Base-by-base conservation (phyloP, 2,113 vertebrate species). In the Podarcis cretensis region DNA sequence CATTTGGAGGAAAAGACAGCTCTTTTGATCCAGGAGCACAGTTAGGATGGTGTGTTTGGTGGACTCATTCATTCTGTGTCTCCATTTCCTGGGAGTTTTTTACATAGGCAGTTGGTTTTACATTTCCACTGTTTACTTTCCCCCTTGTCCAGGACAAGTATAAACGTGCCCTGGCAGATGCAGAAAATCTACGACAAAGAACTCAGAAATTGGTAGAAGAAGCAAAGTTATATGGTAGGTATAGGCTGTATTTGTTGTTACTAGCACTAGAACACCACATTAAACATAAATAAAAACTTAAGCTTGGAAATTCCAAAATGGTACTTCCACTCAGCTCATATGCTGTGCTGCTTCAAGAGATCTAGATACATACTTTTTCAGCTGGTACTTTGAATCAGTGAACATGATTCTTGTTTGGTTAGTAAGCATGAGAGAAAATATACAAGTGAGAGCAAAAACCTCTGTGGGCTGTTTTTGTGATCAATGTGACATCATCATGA, bases 131-230 rank as follows among this genome's bases (percentile, higher is more conserved):
- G 25, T 77, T 76, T 79, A 76, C 63, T 80, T 73, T 4, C 18
- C 18, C 59, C 18, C 48, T 92, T 37, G 86, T 78, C 54, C 8
- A 99, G 99, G 99, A 99, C 81, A 99, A 99, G 89, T 99, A 99
- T 85, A 99, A 98, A 93, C 97, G 99, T 83, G 98, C 98, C 1
- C 94, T 99, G 90, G 99, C 99, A 73, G 98, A 99, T 88, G 98
- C 97, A 0, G 99, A 99, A 96, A 99, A 99, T 54, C 93, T 99
- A 14, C 95, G 99, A 91, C 98, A 97, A 48, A 98, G 99, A 94
- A 98, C 97, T 94, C 98, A 98, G 83, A 99, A 99, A 79, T 92
- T 99, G 96, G 96, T 99, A 25, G 98, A 99, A 78, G 99, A 99
- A 32, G 98, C 99, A 0, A 99, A 99, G 83, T 91, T 99, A 92